Conservation (phyloP, 2,888 invertebrate species). For the Salticus scenicus region DNA sequence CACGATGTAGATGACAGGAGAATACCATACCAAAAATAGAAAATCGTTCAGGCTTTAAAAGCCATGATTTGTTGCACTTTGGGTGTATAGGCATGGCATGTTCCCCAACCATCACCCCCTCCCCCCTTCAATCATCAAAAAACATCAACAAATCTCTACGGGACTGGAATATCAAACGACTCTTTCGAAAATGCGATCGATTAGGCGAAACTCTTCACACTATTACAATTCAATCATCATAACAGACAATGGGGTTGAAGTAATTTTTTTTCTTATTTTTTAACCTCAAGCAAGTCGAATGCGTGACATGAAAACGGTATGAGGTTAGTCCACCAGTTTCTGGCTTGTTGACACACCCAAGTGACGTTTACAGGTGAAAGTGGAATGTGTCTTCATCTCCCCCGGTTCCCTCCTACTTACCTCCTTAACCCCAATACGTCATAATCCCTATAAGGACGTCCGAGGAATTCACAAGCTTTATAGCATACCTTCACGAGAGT, state of each 20-base stretch:
- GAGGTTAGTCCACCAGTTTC: conserved; percentile 8
- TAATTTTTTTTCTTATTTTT: not conserved
- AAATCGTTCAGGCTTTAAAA: too few species aligned
- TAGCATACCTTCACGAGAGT: too few species aligned
- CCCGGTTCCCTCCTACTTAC: not conserved
- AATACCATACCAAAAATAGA: too few species aligned
- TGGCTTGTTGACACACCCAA: conserved; percentile 46
- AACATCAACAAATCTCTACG: too few species aligned
- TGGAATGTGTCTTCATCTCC: conserved; percentile 23
- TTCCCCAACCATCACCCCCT: too few species aligned
- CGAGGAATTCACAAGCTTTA: too few species aligned
- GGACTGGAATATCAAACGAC: too few species aligned
- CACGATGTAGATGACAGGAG: not conserved
- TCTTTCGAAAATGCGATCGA: too few species aligned
- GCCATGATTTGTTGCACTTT: too few species aligned
- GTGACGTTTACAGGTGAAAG: conserved; percentile 54
- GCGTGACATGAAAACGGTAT: conserved; percentile 55
- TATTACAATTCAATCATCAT: conserved; percentile 58
- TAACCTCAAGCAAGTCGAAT: conserved; percentile 14
- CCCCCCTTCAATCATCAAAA: too few species aligned
- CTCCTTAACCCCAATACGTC: conserved; percentile 64
- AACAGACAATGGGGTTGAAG: conserved; percentile 30
- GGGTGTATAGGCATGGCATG: too few species aligned
- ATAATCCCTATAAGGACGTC: conserved; percentile 54
- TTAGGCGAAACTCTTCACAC: conserved; percentile 43